Evolutionary conservation across 2,797 vertebrate species (phyloP).

Genomic region (Amazonetta brasiliensis): DNA sequence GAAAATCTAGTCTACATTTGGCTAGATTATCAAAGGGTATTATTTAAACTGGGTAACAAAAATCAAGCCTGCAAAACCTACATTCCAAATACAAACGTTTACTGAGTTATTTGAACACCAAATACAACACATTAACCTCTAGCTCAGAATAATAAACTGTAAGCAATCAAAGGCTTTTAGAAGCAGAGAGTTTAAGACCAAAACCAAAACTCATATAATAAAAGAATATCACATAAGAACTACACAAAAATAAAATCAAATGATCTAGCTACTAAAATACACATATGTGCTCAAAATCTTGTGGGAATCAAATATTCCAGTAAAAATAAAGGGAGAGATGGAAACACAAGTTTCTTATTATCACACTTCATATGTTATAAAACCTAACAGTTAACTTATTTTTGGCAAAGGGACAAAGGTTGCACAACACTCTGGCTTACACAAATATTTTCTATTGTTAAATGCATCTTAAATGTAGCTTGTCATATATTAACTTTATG

Average conservation of each 20-base stretch:
- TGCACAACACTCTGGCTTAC: slow-evolving; percentile 78
- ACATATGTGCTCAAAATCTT: slow-evolving; percentile 75
- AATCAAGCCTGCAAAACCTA: neutral
- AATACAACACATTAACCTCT: slow-evolving; percentile 28
- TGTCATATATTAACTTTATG: slow-evolving; percentile 72
- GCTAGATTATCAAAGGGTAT: neutral
- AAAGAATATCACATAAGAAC: slow-evolving; percentile 66
- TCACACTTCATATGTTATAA: slow-evolving; percentile 88
- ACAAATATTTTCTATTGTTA: slow-evolving; percentile 81
- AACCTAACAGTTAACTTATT: slow-evolving; percentile 85
- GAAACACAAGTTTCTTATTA: slow-evolving; percentile 90
- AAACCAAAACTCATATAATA: slow-evolving; percentile 52
- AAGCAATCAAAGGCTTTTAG: slow-evolving; percentile 49
- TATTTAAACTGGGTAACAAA: neutral
- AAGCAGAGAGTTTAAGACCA: slow-evolving; percentile 52
- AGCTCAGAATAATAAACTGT: slow-evolving; percentile 24
- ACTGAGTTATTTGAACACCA: slow-evolving; percentile 46
- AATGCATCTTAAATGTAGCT: slow-evolving; percentile 78
- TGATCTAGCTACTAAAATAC: slow-evolving; percentile 79
- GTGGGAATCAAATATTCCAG: slow-evolving; percentile 81
- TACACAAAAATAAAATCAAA: slow-evolving; percentile 74
- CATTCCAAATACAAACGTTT: slow-evolving; percentile 1
- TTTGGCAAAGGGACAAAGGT: slow-evolving; percentile 83
- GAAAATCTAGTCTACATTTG: neutral
- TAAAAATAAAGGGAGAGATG: slow-evolving; percentile 82